Base-by-base conservation (phyloP, 2,797 vertebrate genomes). In the Diglossa cyanea region DNA sequence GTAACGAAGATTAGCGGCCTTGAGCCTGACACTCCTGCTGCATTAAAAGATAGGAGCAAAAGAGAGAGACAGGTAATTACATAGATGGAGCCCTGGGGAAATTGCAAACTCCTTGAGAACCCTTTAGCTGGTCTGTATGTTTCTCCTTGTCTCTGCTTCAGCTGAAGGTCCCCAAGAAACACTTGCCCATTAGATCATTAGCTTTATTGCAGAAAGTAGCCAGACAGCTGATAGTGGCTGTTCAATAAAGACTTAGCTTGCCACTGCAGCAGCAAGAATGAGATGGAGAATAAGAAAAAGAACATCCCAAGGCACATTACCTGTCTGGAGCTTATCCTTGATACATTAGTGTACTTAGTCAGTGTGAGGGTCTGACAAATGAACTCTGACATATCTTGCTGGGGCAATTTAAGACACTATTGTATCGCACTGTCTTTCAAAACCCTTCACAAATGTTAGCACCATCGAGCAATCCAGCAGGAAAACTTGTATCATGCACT, bases 41-140 rank as follows among this genome's bases (percentile, higher is more conserved):
- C 92, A 91, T 93, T 96, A 94, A 65, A 83, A 95, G 94, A 85
- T 61, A 90, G 77, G 76, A 96, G 89, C 91, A 88, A 96, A 95
- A 96, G 90, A 90, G 44, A 96, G 44, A 97, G 96, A 96, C 91
- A 93, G 93, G 90, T 95, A 96, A 96, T 96, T 94, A 96, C 92
- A 90, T 0, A 79, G 85, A 88, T 95, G 35, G 53, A 96, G 80
- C 91, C 91, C 93, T 63, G 70, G 87, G 96, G 93, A 94, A 96
- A 96, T 85, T 76, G 87, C 87, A 93, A 87, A 73, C 79, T 87
- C 88, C 86, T 88, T 7, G 47, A 96, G 85, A 97, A 95, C 66
- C 67, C 93, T 95, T 89, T 91, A 95, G 84, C 91, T 83, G 70
- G 83, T 80, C 77, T 87, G 58, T 77, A 65, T 11, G 33, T 78